These are phyloP conservation scores for Lissonota sp. DNA, from an alignment of 2,888 invertebrate species.

Conservation along the genomic window DNA sequence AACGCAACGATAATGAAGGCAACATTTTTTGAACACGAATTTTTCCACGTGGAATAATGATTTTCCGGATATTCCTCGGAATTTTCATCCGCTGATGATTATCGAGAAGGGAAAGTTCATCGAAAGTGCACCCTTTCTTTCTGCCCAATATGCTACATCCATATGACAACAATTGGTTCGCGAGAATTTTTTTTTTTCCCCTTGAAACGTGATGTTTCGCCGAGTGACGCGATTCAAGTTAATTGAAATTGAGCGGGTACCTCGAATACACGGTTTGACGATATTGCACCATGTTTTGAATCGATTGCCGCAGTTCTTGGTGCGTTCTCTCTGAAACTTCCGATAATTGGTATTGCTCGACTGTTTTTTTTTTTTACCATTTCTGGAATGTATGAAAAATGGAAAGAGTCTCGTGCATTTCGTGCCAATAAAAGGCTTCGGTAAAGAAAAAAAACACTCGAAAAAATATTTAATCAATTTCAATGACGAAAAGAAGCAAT, in stretches of 20 bases:
- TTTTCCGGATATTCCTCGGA: no score
- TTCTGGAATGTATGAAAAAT: neutral
- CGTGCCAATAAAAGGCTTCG: no score
- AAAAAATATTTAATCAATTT: neutral
- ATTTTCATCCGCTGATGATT: no score
- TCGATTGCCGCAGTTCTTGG: slow-evolving; percentile 11
- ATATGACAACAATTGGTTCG: neutral
- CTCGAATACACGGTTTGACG: neutral
- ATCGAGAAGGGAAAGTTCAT: no score
- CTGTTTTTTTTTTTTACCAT: neutral
- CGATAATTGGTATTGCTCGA: slow-evolving; percentile 42
- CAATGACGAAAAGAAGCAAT: no score
- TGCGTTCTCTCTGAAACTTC: slow-evolving; percentile 22
- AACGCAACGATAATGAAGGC: no score
- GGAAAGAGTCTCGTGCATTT: no score
- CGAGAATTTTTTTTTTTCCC: neutral
- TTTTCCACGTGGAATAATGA: no score
- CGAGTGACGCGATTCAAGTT: neutral
- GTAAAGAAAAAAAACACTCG: neutral
- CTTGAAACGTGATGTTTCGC: no score
- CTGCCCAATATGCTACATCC: neutral
- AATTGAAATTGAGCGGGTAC: slow-evolving; percentile 1
- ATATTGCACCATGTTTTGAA: neutral
- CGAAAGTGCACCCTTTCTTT: no score
- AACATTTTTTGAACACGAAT: no score